Evolutionary conservation across 37 sponge, comb jelly and placozoan species (phyloP).

Genomic region (Corticium candelabrum): DNA sequence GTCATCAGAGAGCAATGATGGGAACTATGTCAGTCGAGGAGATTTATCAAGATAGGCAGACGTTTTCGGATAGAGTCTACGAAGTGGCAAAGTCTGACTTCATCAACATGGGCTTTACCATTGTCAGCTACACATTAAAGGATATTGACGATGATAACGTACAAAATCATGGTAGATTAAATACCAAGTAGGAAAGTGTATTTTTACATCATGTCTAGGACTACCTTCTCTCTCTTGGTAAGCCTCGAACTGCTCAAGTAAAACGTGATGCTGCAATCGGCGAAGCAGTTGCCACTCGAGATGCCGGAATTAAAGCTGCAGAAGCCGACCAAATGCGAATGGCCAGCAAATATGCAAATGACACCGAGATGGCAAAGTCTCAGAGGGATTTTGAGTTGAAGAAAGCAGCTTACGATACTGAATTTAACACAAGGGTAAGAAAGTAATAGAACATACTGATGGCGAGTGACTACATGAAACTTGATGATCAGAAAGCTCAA

Average conservation of each 20-base stretch:
- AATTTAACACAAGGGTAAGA: constrained; percentile 22
- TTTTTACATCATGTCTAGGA: not conserved
- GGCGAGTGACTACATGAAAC: too few species aligned
- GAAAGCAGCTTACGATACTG: constrained; percentile 32
- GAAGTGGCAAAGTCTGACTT: constrained; percentile 26
- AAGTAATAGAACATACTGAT: too few species aligned
- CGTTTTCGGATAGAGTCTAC: constrained; percentile 28
- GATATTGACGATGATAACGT: constrained; percentile 21
- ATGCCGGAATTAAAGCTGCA: constrained; percentile 37
- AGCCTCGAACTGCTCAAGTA: constrained; percentile 34
- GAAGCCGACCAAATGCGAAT: constrained; percentile 18
- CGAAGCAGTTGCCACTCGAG: constrained; percentile 27
- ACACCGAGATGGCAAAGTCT: constrained; percentile 20
- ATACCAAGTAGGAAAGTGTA: not conserved
- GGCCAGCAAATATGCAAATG: constrained; percentile 21
- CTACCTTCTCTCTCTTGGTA: constrained; percentile 33
- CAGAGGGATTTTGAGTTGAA: constrained; percentile 25
- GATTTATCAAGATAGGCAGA: constrained; percentile 23
- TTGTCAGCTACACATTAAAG: constrained; percentile 32
- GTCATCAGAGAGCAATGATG: constrained; percentile 44
- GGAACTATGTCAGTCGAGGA: constrained; percentile 48
- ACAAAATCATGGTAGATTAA: not conserved
- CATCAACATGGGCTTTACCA: constrained; percentile 31
- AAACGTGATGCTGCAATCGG: constrained; percentile 46
- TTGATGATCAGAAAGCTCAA: too few species aligned